Percentiles rank a stretch among this genome's conserved stretches.
Conservation (phyloP, 2,888 invertebrate genomes). For the Falcaria lacertinaria region DNA sequence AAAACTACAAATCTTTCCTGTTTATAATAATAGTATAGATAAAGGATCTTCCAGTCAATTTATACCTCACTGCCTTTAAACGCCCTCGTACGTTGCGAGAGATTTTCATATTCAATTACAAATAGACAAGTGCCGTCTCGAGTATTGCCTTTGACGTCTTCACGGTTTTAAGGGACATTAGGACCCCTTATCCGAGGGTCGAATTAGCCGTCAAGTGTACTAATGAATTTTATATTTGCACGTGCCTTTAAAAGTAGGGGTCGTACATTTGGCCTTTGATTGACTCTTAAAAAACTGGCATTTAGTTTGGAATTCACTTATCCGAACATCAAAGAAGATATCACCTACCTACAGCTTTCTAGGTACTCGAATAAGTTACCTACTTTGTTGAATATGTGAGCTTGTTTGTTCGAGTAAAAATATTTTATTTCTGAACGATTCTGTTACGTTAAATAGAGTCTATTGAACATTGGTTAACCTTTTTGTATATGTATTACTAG, state of each 20-base stretch:
- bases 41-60: slow-evolving; percentile 14
- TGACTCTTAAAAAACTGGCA: slow-evolving; percentile 18
- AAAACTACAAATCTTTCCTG: too few relatives aligned
- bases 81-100: slow-evolving; percentile 51
- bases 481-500: too few relatives aligned
- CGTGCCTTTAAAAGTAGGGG: slow-evolving; percentile 30
- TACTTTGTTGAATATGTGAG: too few relatives aligned
- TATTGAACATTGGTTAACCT: too few relatives aligned
- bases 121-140: slow-evolving; percentile 74
- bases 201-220: slow-evolving; percentile 52
- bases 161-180: slow-evolving; percentile 67
- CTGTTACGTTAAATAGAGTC: too few relatives aligned
- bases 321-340: slow-evolving; percentile 5
- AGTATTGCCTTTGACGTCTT: slow-evolving; percentile 70
- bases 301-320: slow-evolving; percentile 12
- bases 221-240: slow-evolving; percentile 56
- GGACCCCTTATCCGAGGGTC: slow-evolving; percentile 44
- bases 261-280: slow-evolving; percentile 31
- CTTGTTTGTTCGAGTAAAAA: too few relatives aligned
- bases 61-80: slow-evolving; percentile 28
- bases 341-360: neutral
- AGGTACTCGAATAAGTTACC: too few relatives aligned
- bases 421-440: too few relatives aligned
- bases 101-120: slow-evolving; percentile 79
- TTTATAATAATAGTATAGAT: too few relatives aligned